Conservation (phyloP, 2,888 invertebrate species). For the Eupithecia pulchellata region DNA sequence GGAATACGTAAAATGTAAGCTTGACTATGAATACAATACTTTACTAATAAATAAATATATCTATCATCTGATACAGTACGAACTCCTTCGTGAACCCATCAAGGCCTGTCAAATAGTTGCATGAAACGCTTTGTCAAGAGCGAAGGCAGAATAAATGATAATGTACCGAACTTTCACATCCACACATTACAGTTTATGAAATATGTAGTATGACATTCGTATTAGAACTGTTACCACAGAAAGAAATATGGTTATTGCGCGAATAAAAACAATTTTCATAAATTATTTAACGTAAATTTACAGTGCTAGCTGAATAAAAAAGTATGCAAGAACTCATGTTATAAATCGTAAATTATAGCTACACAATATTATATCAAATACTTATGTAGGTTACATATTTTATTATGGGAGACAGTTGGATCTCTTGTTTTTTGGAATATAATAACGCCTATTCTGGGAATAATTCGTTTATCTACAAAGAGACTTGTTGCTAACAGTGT, state of each 20-base stretch:
- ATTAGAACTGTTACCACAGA: slow-evolving; percentile 1
- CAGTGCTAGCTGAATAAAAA: neutral
- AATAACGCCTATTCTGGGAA: neutral
- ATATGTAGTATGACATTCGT: slow-evolving; percentile 29
- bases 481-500: too few species aligned
- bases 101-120: slow-evolving; percentile 22
- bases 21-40: neutral
- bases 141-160: slow-evolving; percentile 18
- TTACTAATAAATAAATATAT: neutral
- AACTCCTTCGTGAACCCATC: slow-evolving; percentile 16
- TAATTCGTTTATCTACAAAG: neutral
- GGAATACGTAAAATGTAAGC: slow-evolving; percentile 6
- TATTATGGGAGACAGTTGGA: neutral
- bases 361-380: neutral
- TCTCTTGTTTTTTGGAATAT: neutral
- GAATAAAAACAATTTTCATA: slow-evolving; percentile 12
- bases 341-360: neutral
- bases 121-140: slow-evolving; percentile 19
- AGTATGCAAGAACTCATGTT: neutral
- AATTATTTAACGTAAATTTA: slow-evolving; percentile 7
- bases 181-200: slow-evolving; percentile 21
- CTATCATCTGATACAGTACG: slow-evolving; percentile 1
- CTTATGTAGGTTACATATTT: neutral
- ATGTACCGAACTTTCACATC: slow-evolving; percentile 13
- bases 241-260: slow-evolving; percentile 9